These are phyloP conservation scores for Dicrurus megarhynchus DNA, from an alignment of 2,113 vertebrate species.

Conservation along the genomic window DNA sequence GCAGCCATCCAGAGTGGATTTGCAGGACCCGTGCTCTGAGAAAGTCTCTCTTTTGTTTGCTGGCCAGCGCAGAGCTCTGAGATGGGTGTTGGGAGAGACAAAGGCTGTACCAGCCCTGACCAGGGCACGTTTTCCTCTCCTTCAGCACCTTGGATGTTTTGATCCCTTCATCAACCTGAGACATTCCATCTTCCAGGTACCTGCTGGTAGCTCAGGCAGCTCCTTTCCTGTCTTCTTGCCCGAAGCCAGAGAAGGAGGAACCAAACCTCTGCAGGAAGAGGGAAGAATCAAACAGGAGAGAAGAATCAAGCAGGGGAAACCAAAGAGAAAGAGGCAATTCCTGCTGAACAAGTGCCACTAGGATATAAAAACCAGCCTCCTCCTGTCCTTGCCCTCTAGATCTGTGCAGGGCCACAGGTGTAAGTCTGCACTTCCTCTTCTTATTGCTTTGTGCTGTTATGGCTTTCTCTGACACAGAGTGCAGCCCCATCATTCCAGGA, in stretches of 20 bases:
- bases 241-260: neutral
- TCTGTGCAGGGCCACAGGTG: neutral
- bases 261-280: neutral
- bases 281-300: neutral
- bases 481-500: neutral
- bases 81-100: neutral
- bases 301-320: neutral
- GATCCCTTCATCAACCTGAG: neutral
- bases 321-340: neutral
- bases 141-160: neutral
- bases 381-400: neutral
- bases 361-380: neutral
- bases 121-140: neutral
- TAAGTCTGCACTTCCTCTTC: neutral
- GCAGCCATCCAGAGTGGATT: neutral
- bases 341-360: neutral
- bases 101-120: neutral
- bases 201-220: neutral
- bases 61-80: neutral
- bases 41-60: neutral
- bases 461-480: neutral
- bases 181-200: neutral
- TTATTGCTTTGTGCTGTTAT: accelerated
- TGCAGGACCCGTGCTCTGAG: neutral
- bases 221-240: neutral